Base-by-base conservation (phyloP, 1,140 invertebrate genomes). In the Hermetia illucens region DNA sequence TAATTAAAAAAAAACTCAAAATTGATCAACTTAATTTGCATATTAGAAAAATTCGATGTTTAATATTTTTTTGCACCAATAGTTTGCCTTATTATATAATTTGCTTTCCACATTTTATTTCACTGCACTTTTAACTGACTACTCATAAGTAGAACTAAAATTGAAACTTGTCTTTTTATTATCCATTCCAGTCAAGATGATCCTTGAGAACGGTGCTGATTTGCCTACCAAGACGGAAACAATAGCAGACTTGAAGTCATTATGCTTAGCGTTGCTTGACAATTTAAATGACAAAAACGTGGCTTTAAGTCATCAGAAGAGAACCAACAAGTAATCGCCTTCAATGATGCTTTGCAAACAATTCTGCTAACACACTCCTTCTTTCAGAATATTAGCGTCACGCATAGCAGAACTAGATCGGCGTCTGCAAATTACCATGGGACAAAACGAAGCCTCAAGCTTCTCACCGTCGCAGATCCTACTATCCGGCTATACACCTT, bases 231-330 rank as follows among this genome's bases (percentile, higher is more conserved):
- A 74, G 44, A 72, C 77, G n/a, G 74, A 76, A 41, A 77, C 77
- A 3, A 62, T 80, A 40, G 65, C 72, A 12, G 83, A 89, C 58
- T 61, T 89, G 6, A 79, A 81, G 46, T 75, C 74, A 4, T 53
- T 89, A 12, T 82, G 82, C 44, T 62, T 78, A 30, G 80, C 81
- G 12, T 59, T 89, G 9, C 65, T 89, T 39, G 85, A 91, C 56
- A 73, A 83, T 21, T 63, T 89, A 10, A 83, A 83, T 60, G 85
- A 89, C 53, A 89, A 89, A 66, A 81, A 77, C 27, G 59, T 85
- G 21, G 83, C 83, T 9, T 53, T 89, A 3, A 72, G 73, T 31
- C 83, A 89, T 63, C 83, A 89, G 49, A 78, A 79, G 45, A 86
- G 86, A 65, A 79, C 83, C 2, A 89, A 83, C 55, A 80, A 77